A percentile compares a stretch with the other conserved stretches of the same genome.
Evolutionary conservation across 1,140 invertebrate genomes (phyloP).

Genomic region (Frieseomelitta varia): DNA sequence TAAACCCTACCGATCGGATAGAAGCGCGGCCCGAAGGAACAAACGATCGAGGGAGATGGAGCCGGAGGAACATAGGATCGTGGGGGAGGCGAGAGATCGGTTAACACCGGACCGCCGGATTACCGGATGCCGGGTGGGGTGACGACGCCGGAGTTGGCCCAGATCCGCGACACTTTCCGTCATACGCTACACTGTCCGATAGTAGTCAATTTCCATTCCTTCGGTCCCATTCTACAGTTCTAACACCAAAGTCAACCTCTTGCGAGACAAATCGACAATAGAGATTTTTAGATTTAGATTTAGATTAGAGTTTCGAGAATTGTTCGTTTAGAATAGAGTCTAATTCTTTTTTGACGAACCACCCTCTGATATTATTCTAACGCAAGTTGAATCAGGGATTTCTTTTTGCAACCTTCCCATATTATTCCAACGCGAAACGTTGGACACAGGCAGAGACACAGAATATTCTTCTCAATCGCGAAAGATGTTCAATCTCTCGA

Average conservation of each 20-base stretch:
- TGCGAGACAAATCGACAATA: too few species aligned
- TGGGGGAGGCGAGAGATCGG: constrained; percentile 38
- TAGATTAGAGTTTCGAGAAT: too few species aligned
- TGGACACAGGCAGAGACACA: too few species aligned
- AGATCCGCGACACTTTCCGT: constrained; percentile 66
- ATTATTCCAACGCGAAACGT: too few species aligned
- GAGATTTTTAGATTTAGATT: too few species aligned
- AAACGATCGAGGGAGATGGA: constrained; percentile 66
- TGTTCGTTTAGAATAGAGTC: too few species aligned
- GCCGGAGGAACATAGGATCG: constrained; percentile 1
- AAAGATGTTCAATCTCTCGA: too few species aligned
- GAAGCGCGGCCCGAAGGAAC: constrained; percentile 67
- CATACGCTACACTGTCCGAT: constrained; percentile 2
- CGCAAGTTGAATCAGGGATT: too few species aligned
- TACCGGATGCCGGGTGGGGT: constrained; percentile 58
- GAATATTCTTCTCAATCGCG: too few species aligned
- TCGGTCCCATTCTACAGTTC: too few species aligned
- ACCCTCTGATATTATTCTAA: background rate
- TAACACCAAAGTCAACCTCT: too few species aligned
- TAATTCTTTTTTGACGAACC: background rate
- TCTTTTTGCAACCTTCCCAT: too few species aligned
- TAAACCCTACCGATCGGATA: constrained; percentile 74
- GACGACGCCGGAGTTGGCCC: constrained; percentile 52
- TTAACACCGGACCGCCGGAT: constrained; percentile 50
- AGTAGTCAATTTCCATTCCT: constrained; percentile 7